A percentile compares a stretch with the other conserved stretches of the same genome.
Evolutionary conservation across 1,140 invertebrate species (phyloP).

Genomic region (Pseudomyrmex sp.): DNA sequence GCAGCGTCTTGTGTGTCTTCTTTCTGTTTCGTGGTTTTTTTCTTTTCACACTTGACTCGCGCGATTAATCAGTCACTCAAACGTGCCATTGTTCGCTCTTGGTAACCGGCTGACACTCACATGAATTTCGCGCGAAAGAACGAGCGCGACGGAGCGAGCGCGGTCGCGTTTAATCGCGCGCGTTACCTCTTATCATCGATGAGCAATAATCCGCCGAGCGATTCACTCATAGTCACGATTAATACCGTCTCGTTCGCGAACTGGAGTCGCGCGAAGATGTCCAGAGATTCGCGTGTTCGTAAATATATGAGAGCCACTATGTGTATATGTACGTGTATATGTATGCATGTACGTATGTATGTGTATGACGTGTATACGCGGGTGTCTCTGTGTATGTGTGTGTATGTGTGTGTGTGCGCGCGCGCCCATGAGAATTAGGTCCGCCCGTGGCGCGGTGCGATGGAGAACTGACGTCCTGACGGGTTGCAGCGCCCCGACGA

Average conservation of each 20-base stretch:
- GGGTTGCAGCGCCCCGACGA: conserved; percentile 78
- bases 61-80: conserved; percentile 27
- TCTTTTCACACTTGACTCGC: conserved; percentile 9
- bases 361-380: not conserved
- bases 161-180: conserved; percentile 37
- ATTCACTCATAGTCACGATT: conserved; percentile 45
- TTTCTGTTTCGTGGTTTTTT: not conserved
- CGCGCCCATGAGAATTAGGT: conserved; percentile 43
- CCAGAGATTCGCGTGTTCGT: conserved; percentile 24
- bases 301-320: not conserved
- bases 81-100: conserved; percentile 41
- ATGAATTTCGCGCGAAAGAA: conserved; percentile 12
- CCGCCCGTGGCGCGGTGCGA: conserved; percentile 76
- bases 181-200: conserved; percentile 33
- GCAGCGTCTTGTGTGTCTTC: not conserved
- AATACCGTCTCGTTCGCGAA: conserved; percentile 3
- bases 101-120: conserved; percentile 34
- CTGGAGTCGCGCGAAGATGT: conserved; percentile 25
- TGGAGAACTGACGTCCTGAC: conserved; percentile 79
- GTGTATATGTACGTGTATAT: not conserved
- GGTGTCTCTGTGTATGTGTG: conserved; percentile 6
- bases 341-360: not conserved
- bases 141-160: not conserved
- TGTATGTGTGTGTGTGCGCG: conserved; percentile 9
- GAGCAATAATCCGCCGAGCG: not conserved